A percentile compares a stretch with the other conserved stretches of the same genome.
phyloP scores from a whole-genome alignment of 1,140 invertebrate species.

The Papilio xuthus region DNA sequence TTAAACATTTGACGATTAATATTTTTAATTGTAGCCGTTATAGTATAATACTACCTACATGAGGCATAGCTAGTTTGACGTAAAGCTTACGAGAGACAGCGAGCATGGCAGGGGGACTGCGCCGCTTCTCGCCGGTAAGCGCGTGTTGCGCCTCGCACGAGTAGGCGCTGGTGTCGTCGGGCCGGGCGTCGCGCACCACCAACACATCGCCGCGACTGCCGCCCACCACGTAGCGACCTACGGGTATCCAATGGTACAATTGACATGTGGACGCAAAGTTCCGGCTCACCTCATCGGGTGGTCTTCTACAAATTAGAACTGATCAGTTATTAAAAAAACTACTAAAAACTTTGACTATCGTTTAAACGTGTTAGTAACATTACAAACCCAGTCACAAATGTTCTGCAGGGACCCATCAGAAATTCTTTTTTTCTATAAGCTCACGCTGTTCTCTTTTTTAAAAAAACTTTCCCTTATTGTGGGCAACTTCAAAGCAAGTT shows the following conservation, averaged over 20 bases:
- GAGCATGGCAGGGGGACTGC: slow-evolving; percentile 83
- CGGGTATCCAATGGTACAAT: too few relatives aligned
- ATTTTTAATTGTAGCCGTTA: neutral
- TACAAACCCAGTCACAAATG: too few relatives aligned
- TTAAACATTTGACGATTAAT: neutral
- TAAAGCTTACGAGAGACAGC: slow-evolving; percentile 83
- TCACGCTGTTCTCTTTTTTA: neutral
- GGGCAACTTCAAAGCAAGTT: neutral
- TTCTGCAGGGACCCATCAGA: too few relatives aligned
- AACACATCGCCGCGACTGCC: slow-evolving; percentile 70
- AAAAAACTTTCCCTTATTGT: neutral
- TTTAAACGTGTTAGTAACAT: too few relatives aligned
- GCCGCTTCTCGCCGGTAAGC: slow-evolving; percentile 85
- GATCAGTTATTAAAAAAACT: neutral
- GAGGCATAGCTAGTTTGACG: too few relatives aligned
- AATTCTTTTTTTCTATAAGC: neutral
- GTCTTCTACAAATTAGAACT: neutral
- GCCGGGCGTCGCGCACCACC: slow-evolving; percentile 84
- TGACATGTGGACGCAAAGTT: neutral
- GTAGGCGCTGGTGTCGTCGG: slow-evolving; percentile 84
- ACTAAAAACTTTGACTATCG: too few relatives aligned
- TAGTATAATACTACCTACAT: neutral
- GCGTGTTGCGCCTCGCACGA: slow-evolving; percentile 86
- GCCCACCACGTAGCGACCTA: slow-evolving; percentile 65
- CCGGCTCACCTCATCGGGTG: neutral